These are phyloP conservation scores for Microcebus jonahi DNA, from an alignment of 2,113 vertebrate genomes.

Conservation along the genomic window DNA sequence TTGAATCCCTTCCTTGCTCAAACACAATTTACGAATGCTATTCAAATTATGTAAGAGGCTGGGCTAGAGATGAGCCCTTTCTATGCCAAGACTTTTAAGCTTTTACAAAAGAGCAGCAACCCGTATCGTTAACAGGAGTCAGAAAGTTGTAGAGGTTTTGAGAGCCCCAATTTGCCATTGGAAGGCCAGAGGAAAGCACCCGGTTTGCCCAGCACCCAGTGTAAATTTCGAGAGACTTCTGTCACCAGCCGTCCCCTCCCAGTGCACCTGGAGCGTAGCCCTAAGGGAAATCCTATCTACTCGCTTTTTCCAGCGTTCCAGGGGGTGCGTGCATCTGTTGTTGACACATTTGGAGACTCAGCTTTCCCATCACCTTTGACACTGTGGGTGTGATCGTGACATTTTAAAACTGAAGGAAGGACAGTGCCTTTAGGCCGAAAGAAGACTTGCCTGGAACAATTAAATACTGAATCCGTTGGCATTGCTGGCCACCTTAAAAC, in stretches of 20 bases:
- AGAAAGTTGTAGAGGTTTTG: not conserved
- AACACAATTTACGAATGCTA: constrained; percentile 21
- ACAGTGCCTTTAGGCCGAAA: not conserved
- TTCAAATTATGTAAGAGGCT: constrained; percentile 30
- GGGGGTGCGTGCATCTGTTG: constrained; percentile 34
- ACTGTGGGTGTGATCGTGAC: not conserved
- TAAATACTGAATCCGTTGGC: not conserved
- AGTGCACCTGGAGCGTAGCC: constrained; percentile 22
- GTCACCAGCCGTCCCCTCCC: not conserved
- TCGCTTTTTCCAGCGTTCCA: constrained; percentile 51
- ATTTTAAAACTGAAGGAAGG: constrained; percentile 9
- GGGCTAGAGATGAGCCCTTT: not conserved
- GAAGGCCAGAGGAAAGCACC: not conserved
- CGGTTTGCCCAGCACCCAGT: not conserved
- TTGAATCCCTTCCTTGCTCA: not conserved
- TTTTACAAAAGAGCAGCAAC: not conserved
- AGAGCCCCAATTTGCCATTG: not conserved
- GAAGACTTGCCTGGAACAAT: not conserved
- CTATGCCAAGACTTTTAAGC: not conserved
- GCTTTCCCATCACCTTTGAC: constrained; percentile 50
- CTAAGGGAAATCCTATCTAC: constrained; percentile 46
- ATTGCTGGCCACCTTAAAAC: not conserved
- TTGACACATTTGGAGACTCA: constrained; percentile 9
- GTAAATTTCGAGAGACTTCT: not conserved
- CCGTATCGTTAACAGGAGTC: not conserved